These are phyloP conservation scores for Proteles cristata DNA, from an alignment of 2,113 vertebrate genomes.

Conservation along the genomic window DNA sequence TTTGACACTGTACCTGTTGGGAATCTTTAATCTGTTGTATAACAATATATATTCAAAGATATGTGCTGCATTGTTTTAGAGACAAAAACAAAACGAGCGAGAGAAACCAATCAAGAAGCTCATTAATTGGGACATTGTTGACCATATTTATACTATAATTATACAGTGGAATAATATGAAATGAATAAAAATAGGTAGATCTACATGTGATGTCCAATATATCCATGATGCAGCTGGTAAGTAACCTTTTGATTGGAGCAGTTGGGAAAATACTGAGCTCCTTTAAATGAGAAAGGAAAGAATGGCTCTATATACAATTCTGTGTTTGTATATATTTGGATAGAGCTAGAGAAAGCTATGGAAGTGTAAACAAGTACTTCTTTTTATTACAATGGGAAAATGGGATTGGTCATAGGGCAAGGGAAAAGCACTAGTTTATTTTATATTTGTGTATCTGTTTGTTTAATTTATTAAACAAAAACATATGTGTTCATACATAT, in stretches of 20 bases:
- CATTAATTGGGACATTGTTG: background rate
- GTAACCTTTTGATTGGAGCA: background rate
- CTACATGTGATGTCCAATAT: background rate
- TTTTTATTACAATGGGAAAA: slow-evolving; percentile 20
- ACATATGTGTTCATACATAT: background rate
- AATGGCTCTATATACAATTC: background rate
- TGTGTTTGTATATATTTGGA: background rate
- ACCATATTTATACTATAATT: background rate
- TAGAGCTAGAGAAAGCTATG: background rate
- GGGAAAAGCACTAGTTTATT: background rate
- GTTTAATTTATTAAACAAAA: background rate
- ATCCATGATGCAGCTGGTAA: background rate
- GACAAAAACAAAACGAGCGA: background rate
- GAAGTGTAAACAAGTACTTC: background rate
- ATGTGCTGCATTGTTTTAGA: background rate
- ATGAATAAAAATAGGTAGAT: background rate
- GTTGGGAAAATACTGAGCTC: background rate
- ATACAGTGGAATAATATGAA: background rate
- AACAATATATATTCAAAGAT: background rate
- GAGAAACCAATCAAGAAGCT: background rate
- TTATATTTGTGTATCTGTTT: background rate
- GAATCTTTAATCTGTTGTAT: background rate
- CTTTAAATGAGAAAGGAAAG: slow-evolving; percentile 6
- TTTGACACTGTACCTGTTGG: background rate
- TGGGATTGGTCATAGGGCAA: background rate